Evolutionary conservation across 2,888 invertebrate species (phyloP).

Genomic region (Trisateles emortualis): DNA sequence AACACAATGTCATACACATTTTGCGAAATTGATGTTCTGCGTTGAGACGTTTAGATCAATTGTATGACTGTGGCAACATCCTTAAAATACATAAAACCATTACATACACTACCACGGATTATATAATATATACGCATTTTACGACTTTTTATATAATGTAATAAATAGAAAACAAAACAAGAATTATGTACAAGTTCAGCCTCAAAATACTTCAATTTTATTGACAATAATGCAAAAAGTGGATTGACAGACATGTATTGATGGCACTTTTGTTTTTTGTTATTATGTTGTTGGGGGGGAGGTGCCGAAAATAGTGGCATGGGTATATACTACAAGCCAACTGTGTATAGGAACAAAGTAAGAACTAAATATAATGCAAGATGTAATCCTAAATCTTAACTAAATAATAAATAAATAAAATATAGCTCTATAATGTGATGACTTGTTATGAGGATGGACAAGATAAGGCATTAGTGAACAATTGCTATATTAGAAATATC

Average conservation of each 20-base stretch:
- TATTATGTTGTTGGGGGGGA: conserved; percentile 17
- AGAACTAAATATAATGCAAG: conserved; percentile 51
- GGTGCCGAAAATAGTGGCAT: conserved; percentile 48
- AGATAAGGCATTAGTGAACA: conserved; percentile 81
- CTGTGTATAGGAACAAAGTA: conserved; percentile 73
- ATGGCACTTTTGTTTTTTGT: conserved; percentile 63
- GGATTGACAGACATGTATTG: conserved; percentile 34
- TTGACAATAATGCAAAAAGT: conserved; percentile 27
- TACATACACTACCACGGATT: conserved; percentile 71
- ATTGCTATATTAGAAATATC: conserved; percentile 59
- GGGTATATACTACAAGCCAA: conserved; percentile 51
- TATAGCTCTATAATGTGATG: conserved; percentile 81
- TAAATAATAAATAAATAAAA: conserved; percentile 79
- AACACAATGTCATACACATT: too few species aligned
- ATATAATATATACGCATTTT: conserved; percentile 43
- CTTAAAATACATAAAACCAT: conserved; percentile 58
- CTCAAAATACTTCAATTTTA: conserved; percentile 63
- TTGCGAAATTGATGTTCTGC: too few species aligned
- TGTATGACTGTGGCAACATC: neutral
- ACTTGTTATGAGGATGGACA: conserved; percentile 77
- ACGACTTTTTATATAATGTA: conserved; percentile 61
- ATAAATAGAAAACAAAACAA: conserved; percentile 75
- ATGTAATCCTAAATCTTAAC: conserved; percentile 67
- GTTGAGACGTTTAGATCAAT: too few species aligned
- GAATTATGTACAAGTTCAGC: conserved; percentile 76